These are phyloP conservation scores for Acleris literana DNA, from an alignment of 2,888 invertebrate species.

Conservation along the genomic window DNA sequence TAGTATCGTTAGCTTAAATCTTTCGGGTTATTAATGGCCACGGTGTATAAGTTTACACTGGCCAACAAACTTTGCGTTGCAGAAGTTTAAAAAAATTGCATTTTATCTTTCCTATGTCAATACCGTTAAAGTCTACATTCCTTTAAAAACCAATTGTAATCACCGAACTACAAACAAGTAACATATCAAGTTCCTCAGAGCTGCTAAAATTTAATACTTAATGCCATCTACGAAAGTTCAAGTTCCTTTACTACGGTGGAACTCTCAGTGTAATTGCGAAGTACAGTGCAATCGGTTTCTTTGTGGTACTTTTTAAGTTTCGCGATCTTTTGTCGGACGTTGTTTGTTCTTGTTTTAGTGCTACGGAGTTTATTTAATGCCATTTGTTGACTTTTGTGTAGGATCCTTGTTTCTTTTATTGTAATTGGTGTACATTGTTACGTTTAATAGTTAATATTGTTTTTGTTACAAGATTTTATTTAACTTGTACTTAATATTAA, in stretches of 20 bases:
- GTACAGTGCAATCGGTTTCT: constrained; percentile 10
- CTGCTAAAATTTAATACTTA: too few species aligned
- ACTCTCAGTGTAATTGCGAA: constrained; percentile 19
- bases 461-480: too few species aligned
- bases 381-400: constrained; percentile 12
- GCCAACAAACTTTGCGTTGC: too few species aligned
- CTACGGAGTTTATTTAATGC: constrained; percentile 14
- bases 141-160: background rate
- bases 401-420: background rate
- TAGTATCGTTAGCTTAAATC: too few species aligned
- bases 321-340: constrained; percentile 14
- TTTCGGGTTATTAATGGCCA: too few species aligned
- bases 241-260: constrained; percentile 10
- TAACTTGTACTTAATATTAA: too few species aligned
- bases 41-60: too few species aligned
- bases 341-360: constrained; percentile 18
- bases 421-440: too few species aligned
- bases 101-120: background rate
- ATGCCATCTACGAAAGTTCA: background rate
- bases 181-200: too few species aligned
- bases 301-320: constrained; percentile 22
- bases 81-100: too few species aligned
- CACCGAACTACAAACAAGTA: too few species aligned
- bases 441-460: too few species aligned
- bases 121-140: background rate